A percentile compares a stretch with the other conserved stretches of the same genome.
Evolutionary conservation across 1,140 invertebrate species (phyloP).

Genomic region (Atta cephalotes): DNA sequence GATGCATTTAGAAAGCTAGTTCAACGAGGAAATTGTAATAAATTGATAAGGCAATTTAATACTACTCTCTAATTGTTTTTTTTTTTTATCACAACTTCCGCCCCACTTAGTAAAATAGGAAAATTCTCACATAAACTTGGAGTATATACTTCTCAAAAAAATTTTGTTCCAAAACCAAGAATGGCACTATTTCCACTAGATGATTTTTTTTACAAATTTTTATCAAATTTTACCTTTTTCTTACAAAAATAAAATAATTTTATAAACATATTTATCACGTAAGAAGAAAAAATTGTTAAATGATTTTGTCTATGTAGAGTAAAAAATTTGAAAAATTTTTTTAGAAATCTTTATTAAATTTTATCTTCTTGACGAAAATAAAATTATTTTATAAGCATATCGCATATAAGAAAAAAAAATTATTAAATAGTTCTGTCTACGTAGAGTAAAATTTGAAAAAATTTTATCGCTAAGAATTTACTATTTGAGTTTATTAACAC

Average conservation of each 20-base stretch:
- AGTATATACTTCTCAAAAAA: neutral
- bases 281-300: neutral
- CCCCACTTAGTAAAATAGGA: neutral
- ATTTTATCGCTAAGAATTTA: neutral
- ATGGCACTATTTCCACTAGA: neutral
- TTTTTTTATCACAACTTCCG: neutral
- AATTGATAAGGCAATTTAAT: slow-evolving; percentile 16
- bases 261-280: neutral
- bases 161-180: neutral
- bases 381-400: neutral
- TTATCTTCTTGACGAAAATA: neutral
- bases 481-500: neutral
- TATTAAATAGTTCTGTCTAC: neutral
- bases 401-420: neutral
- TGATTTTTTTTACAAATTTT: neutral
- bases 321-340: neutral
- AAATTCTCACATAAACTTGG: slow-evolving; percentile 12
- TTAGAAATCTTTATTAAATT: neutral
- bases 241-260: neutral
- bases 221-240: too few species aligned
- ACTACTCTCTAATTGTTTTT: neutral
- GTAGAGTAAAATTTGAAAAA: neutral
- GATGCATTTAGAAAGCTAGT: slow-evolving; percentile 19
- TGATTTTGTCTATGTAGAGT: neutral
- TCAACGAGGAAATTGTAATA: slow-evolving; percentile 21